Evolutionary conservation across 2,888 invertebrate genomes (phyloP).

Genomic region (Tanypteryx hageni): DNA sequence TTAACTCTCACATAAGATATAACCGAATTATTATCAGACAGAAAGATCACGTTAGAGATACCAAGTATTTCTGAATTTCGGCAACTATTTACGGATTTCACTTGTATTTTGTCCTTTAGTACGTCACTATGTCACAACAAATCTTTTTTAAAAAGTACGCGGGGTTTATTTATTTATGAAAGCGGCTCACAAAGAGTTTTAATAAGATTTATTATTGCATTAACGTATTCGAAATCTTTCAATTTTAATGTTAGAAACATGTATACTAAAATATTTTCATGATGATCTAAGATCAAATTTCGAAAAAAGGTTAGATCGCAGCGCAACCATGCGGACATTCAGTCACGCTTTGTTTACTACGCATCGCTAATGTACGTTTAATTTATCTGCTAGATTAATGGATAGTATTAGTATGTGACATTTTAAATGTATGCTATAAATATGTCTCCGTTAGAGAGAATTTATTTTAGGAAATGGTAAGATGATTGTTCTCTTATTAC

Average conservation of each 20-base stretch:
- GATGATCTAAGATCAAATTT: background rate
- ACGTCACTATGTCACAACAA: conserved; percentile 2
- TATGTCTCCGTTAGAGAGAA: conserved; percentile 46
- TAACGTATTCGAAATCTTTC: background rate
- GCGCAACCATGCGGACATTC: conserved; percentile 26
- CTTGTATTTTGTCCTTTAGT: conserved; percentile 44
- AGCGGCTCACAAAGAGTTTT: background rate
- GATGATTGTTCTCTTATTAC: background rate
- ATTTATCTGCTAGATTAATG: background rate
- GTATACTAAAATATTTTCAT: no score
- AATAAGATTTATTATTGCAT: background rate
- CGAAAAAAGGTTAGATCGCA: background rate
- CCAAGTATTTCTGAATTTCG: background rate
- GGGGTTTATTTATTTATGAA: background rate
- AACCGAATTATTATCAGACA: background rate
- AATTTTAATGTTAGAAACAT: background rate
- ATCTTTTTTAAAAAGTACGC: conserved; percentile 30
- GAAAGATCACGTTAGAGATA: background rate
- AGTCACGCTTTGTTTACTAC: conserved; percentile 41
- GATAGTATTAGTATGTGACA: background rate
- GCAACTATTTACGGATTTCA: conserved; percentile 45
- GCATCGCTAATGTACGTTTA: background rate
- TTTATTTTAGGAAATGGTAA: conserved; percentile 42
- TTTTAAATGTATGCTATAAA: background rate
- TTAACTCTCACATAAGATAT: background rate